Conservation (phyloP, 2,797 vertebrate genomes). For the Champsocephalus esox region DNA sequence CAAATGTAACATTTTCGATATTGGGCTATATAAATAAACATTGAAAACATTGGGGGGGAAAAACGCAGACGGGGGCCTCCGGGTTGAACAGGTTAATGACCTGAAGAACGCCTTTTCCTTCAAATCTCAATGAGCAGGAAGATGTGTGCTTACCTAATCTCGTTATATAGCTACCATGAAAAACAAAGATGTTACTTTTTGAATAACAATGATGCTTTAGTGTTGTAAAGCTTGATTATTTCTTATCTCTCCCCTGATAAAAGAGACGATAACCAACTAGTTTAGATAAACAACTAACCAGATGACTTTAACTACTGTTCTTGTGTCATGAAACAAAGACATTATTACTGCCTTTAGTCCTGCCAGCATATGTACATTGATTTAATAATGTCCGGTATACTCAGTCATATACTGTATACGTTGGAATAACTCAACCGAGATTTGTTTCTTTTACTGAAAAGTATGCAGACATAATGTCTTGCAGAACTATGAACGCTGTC, state of each 20-base stretch:
- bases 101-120: neutral
- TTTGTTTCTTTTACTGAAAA: neutral
- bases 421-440: neutral
- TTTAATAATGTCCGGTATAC: too few relatives aligned
- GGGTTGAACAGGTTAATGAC: too few relatives aligned
- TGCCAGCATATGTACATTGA: neutral
- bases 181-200: neutral
- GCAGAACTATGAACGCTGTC: conserved; percentile 9
- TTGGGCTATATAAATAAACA: too few relatives aligned
- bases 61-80: too few relatives aligned
- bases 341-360: neutral
- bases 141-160: neutral
- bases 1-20: too few relatives aligned
- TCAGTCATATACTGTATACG: neutral
- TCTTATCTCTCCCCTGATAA: conserved; percentile 39
- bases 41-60: too few relatives aligned
- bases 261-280: conserved; percentile 15
- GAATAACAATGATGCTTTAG: conserved; percentile 18
- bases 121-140: neutral
- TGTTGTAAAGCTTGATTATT: conserved; percentile 13
- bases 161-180: neutral
- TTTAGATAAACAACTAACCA: conserved; percentile 30
- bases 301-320: neutral
- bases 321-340: neutral
- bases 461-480: neutral